phyloP scores from a whole-genome alignment of 2,888 invertebrate species.

The Eupsilia transversa region DNA sequence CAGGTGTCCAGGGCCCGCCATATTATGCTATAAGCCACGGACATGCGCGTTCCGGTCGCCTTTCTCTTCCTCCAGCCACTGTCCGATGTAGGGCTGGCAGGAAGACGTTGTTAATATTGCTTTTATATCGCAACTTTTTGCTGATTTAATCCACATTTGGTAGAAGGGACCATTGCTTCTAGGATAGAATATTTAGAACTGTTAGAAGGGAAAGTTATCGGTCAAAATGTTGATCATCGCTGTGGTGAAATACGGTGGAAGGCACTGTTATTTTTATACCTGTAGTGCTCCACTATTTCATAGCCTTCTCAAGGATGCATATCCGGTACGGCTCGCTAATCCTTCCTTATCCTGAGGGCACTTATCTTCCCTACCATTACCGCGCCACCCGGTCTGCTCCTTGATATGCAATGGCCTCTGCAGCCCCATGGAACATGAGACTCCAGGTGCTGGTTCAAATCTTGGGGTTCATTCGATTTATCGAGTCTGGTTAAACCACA shows the following conservation, averaged over 20 bases:
- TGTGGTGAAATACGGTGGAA: not conserved
- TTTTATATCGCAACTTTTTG: not conserved
- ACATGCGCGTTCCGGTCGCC: constrained; percentile 43
- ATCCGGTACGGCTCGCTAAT: too few relatives aligned
- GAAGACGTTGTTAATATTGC: not conserved
- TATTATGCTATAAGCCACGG: constrained; percentile 33
- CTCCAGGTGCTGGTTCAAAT: too few relatives aligned
- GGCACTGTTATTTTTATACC: not conserved
- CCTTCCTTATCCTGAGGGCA: too few relatives aligned
- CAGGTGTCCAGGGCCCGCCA: constrained; percentile 32
- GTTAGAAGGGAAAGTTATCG: not conserved
- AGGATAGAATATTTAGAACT: too few relatives aligned
- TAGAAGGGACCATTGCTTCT: not conserved
- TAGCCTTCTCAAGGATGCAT: too few relatives aligned
- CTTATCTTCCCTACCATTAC: too few relatives aligned
- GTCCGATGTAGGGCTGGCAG: constrained; percentile 31
- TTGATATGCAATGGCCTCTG: too few relatives aligned
- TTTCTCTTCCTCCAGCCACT: constrained; percentile 42
- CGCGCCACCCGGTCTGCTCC: too few relatives aligned
- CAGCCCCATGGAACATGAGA: too few relatives aligned
- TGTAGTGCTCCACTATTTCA: too few relatives aligned
- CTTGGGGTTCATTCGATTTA: too few relatives aligned
- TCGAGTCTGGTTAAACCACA: too few relatives aligned
- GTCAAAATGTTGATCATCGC: not conserved
- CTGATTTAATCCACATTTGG: not conserved